A percentile compares a stretch with the other conserved stretches of the same genome.
Conservation (phyloP, 2,888 invertebrate species). For the Platycnemis pennipes region DNA sequence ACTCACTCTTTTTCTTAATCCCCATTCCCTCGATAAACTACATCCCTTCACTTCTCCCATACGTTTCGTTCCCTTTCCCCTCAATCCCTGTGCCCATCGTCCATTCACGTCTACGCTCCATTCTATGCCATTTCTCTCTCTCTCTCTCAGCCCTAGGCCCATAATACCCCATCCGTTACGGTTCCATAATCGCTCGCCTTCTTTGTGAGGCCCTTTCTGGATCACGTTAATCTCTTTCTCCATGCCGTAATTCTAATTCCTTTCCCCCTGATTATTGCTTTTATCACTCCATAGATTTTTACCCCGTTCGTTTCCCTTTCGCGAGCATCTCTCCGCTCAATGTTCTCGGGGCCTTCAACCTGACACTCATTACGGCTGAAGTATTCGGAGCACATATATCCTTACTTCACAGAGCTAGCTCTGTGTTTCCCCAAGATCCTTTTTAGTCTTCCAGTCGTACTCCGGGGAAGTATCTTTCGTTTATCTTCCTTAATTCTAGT, state of each 20-base stretch:
- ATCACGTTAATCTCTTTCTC: slow-evolving; percentile 4
- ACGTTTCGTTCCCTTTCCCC: background rate
- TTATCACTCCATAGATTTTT: background rate
- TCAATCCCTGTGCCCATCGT: background rate
- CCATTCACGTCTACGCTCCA: background rate
- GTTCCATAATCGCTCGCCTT: background rate
- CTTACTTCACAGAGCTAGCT: background rate
- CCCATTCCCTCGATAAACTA: background rate
- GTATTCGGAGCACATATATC: background rate
- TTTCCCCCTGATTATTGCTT: background rate
- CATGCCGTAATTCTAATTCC: background rate
- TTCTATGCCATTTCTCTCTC: background rate
- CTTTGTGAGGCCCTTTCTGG: background rate
- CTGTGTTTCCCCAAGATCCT: background rate
- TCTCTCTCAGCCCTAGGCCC: background rate
- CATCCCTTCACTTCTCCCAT: slow-evolving; percentile 3
- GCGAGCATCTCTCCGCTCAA: background rate
- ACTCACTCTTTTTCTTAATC: background rate
- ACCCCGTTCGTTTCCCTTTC: background rate
- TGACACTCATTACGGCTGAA: background rate
- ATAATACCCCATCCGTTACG: background rate
- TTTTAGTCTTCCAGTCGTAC: background rate
- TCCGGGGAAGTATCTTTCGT: background rate
- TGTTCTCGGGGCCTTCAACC: background rate
- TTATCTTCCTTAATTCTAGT: background rate